Evolutionary conservation across 2,113 vertebrate species (phyloP).

Genomic region (Narcine bancroftii): DNA sequence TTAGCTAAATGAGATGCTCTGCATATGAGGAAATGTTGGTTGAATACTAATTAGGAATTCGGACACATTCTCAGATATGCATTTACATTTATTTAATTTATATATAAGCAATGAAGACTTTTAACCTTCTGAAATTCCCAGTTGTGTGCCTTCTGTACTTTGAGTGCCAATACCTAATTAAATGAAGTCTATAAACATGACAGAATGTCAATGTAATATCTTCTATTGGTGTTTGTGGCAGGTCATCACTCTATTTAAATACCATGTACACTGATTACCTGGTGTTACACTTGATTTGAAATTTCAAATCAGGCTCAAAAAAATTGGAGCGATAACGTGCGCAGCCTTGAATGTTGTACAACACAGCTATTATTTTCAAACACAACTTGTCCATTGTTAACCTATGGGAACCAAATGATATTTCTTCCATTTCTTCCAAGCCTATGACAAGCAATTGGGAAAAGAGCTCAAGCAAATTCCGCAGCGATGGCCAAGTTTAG

Average conservation of each 20-base stretch:
- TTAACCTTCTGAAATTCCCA: neutral
- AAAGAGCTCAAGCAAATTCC: neutral
- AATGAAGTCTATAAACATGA: constrained; percentile 22
- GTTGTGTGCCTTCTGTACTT: neutral
- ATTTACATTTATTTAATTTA: constrained; percentile 12
- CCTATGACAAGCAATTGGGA: neutral
- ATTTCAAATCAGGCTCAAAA: neutral
- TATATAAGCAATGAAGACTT: neutral
- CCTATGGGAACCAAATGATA: neutral
- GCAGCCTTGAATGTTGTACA: neutral
- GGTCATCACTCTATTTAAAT: constrained; percentile 1
- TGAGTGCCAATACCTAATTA: constrained; percentile 25
- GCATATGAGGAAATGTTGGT: neutral
- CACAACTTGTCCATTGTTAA: neutral
- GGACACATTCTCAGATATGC: neutral
- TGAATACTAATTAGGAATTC: constrained; percentile 12
- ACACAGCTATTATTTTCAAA: neutral
- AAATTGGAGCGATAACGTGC: neutral
- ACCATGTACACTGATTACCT: neutral
- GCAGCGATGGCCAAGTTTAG: neutral
- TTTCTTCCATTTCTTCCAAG: neutral
- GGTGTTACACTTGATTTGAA: neutral
- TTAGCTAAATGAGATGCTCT: neutral
- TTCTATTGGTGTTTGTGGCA: neutral
- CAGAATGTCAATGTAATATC: constrained; percentile 17